Evolutionary conservation across 2,888 invertebrate genomes (phyloP).

Genomic region (Serripes groenlandicus): DNA sequence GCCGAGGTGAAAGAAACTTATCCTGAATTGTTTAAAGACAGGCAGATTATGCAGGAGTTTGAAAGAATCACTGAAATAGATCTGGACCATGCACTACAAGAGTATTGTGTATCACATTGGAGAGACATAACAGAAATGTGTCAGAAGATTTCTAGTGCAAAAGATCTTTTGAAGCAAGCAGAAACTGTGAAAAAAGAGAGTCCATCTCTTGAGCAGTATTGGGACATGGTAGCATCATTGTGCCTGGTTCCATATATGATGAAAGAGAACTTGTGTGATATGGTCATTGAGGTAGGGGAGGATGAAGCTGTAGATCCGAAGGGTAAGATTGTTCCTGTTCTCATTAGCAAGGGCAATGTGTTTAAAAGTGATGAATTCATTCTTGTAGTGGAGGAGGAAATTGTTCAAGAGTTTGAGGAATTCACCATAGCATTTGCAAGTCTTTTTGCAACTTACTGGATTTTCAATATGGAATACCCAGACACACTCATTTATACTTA

Average conservation of each 20-base stretch:
- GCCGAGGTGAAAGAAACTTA: slow-evolving; percentile 78
- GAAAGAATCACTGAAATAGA: slow-evolving; percentile 81
- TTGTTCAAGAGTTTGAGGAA: slow-evolving; percentile 83
- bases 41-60: slow-evolving; percentile 81
- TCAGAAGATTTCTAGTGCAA: slow-evolving; percentile 74
- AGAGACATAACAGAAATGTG: slow-evolving; percentile 79
- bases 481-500: slow-evolving; percentile 80
- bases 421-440: slow-evolving; percentile 83
- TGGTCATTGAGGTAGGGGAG: slow-evolving; percentile 80
- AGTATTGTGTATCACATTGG: slow-evolving; percentile 82
- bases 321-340: slow-evolving; percentile 82
- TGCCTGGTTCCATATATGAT: slow-evolving; percentile 80
- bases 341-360: slow-evolving; percentile 81
- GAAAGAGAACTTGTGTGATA: slow-evolving; percentile 81
- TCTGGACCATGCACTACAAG: slow-evolving; percentile 81
- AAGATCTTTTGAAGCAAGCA: slow-evolving; percentile 77
- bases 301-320: slow-evolving; percentile 80
- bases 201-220: slow-evolving; percentile 80
- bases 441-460: slow-evolving; percentile 82
- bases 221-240: slow-evolving; percentile 83
- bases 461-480: slow-evolving; percentile 84
- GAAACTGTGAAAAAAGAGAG: slow-evolving; percentile 81
- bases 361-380: slow-evolving; percentile 83
- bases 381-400: slow-evolving; percentile 81
- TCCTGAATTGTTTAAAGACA: slow-evolving; percentile 79